Conservation (phyloP, 2,797 vertebrate species). For the Trichosurus vulpecula region DNA sequence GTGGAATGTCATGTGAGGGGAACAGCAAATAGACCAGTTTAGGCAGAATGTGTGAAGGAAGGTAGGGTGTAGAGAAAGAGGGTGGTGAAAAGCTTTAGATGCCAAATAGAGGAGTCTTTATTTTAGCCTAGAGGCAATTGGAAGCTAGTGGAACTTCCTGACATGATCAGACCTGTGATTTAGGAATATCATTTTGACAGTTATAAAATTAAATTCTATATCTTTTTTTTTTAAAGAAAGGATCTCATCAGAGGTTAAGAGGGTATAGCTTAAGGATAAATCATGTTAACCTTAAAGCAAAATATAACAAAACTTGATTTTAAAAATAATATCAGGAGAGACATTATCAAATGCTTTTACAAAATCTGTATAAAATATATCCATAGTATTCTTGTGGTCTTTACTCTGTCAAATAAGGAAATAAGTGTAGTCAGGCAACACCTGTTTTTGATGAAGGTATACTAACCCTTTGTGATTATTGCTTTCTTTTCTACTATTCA, state of each 20-base stretch:
- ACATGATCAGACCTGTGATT: background rate
- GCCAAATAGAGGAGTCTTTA: background rate
- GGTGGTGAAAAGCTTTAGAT: background rate
- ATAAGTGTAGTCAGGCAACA: background rate
- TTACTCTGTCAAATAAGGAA: background rate
- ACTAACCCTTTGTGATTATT: background rate
- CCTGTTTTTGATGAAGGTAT: background rate
- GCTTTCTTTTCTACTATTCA: background rate
- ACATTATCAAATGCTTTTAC: background rate
- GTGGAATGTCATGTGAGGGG: background rate
- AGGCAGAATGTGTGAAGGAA: background rate
- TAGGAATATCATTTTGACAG: background rate
- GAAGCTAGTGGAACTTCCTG: background rate
- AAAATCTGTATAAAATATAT: background rate
- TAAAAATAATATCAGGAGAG: background rate
- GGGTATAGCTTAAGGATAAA: background rate
- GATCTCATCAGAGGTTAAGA: background rate
- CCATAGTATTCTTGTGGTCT: background rate
- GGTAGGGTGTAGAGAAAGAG: background rate
- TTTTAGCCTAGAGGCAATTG: background rate
- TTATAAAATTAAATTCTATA: background rate
- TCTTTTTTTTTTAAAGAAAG: background rate
- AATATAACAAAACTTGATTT: background rate
- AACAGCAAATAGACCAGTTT: background rate
- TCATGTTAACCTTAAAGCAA: background rate